Evolutionary conservation across 1,140 invertebrate genomes (phyloP), one percentile per base, ranked within the genome.

Genomic region (Drosophila busckii): DNA sequence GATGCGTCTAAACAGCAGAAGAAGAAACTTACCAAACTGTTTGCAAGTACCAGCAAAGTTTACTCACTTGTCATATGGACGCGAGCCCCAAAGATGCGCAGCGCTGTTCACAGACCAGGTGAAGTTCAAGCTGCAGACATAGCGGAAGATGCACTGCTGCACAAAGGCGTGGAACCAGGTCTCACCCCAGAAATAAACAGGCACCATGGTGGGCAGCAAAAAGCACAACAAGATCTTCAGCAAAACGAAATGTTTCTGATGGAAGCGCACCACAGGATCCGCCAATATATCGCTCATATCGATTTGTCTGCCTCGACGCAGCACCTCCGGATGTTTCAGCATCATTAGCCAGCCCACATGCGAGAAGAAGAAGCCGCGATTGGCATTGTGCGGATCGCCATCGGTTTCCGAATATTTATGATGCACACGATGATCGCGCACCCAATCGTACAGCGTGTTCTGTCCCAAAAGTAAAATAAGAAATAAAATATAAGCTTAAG

Each of bases 271-370:
- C 0, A 97, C 88, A 0, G 93, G 93, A 89, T 97, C 95, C 1
- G 88, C 88, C 7, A 89, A 45, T 5, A 97, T 89, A 75, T 98
- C 96, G 10, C 88, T 91, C 88, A 97, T 90, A 85, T 97, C 94
- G 6, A 97, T 88, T 49, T 90, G 88, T 9, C 88, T 89, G 3
- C 96, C 95, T 67, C 92, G 92, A 12, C 86, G 88, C 12, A 92
- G 89, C 0, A 97, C 94, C 46, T 95, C 92, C 0, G 94, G 94
- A 87, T 96, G 95, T 87, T 97, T 97, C 38, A 91, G 90, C 88
- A 91, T 90, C 91, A 95, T 91, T 62, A 97, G 89, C 96, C 96
- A 98, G 1, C 96, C 96, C 17, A 97, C 92, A 70, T 97, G 96
- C 0, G 95, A 89, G 87, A 97, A 98, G 88, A 97, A 97, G 87